These are phyloP conservation scores for Pseudococcus longispinus DNA, from an alignment of 2,888 invertebrate genomes.

Conservation along the genomic window DNA sequence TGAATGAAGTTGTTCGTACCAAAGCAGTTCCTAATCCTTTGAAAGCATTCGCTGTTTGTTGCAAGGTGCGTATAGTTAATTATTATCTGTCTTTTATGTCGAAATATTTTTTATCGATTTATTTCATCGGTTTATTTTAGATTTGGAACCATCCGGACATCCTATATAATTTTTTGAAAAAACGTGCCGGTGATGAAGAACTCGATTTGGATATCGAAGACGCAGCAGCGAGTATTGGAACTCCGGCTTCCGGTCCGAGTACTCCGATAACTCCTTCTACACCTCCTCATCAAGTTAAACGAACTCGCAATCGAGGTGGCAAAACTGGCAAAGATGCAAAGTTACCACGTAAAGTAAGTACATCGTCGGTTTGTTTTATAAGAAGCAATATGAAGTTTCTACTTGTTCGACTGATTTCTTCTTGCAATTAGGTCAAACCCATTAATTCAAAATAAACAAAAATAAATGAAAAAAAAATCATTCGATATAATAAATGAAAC, in stretches of 20 bases:
- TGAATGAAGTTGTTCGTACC: constrained; percentile 87
- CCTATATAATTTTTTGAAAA: constrained; percentile 84
- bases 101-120: constrained; percentile 6
- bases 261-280: constrained; percentile 59
- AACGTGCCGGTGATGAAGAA: constrained; percentile 78
- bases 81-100: constrained; percentile 5
- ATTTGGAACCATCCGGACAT: constrained; percentile 97
- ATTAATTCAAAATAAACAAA: not conserved
- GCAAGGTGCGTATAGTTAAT: constrained; percentile 72
- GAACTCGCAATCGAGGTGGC: constrained; percentile 58
- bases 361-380: not conserved
- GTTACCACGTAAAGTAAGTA: constrained; percentile 57
- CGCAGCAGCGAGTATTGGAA: constrained; percentile 68
- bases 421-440: too few relatives aligned
- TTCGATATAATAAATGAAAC: not conserved
- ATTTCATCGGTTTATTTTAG: constrained; percentile 60
- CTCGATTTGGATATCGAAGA: constrained; percentile 81
- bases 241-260: constrained; percentile 59
- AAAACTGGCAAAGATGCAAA: constrained; percentile 55
- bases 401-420: too few relatives aligned
- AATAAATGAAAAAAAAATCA: not conserved
- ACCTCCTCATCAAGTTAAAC: constrained; percentile 59
- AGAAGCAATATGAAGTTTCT: too few relatives aligned
- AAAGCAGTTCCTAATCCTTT: constrained; percentile 92
- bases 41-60: constrained; percentile 97